A percentile compares a stretch with the other conserved stretches of the same genome.
phyloP scores from a whole-genome alignment of 2,888 invertebrate genomes.

The Epicampocera succincta region DNA sequence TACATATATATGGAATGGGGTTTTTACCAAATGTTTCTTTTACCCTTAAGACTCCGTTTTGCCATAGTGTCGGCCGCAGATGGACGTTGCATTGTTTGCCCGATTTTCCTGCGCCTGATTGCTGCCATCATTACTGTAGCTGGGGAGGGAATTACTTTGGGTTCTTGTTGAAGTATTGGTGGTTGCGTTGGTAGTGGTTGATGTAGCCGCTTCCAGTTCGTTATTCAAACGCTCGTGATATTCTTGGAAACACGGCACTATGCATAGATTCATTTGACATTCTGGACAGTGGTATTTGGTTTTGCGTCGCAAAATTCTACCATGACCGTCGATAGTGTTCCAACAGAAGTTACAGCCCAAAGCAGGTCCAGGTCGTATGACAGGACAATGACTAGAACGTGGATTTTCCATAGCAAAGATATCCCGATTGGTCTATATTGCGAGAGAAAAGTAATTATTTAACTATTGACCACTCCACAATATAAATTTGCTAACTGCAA shows the following conservation, averaged over 20 bases:
- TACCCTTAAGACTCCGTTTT: slow-evolving; percentile 81
- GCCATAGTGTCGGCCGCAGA: slow-evolving; percentile 76
- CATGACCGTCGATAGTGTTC: slow-evolving; percentile 93
- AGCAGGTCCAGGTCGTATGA: slow-evolving; percentile 91
- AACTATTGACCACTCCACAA: neutral
- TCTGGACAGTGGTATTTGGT: slow-evolving; percentile 95
- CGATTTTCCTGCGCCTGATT: slow-evolving; percentile 69
- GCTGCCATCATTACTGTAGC: slow-evolving; percentile 35
- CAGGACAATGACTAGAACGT: slow-evolving; percentile 91
- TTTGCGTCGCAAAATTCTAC: slow-evolving; percentile 90
- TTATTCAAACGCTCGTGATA: slow-evolving; percentile 86
- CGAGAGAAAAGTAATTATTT: slow-evolving; percentile 60
- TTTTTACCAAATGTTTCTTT: neutral
- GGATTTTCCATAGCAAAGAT: slow-evolving; percentile 81
- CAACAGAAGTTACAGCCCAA: slow-evolving; percentile 94
- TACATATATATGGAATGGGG: neutral
- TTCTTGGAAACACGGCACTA: slow-evolving; percentile 94
- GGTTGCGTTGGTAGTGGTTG: slow-evolving; percentile 64
- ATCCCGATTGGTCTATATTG: slow-evolving; percentile 82
- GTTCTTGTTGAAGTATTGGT: slow-evolving; percentile 69
- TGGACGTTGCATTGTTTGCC: slow-evolving; percentile 31
- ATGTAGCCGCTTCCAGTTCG: slow-evolving; percentile 76
- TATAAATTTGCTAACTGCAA: too few species aligned
- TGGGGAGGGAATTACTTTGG: slow-evolving; percentile 66
- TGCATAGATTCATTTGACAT: slow-evolving; percentile 93